A percentile compares a stretch with the other conserved stretches of the same genome.
These are phyloP conservation scores for Macroglossus sobrinus DNA, from an alignment of 2,113 vertebrate genomes.

Conservation along the genomic window DNA sequence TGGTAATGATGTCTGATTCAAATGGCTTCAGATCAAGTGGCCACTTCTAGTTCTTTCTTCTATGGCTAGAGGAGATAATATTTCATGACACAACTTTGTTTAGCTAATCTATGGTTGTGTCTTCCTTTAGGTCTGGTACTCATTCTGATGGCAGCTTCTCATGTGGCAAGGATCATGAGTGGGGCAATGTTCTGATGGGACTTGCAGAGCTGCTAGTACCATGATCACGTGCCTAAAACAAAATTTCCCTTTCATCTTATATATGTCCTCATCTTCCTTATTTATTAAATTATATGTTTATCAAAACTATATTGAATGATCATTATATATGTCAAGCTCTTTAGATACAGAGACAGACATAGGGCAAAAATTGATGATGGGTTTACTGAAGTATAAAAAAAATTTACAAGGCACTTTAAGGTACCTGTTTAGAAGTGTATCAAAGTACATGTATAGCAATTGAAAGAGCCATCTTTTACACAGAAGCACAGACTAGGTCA, in stretches of 20 bases:
- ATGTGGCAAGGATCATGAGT: background rate
- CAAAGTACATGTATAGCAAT: background rate
- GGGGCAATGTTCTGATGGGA: background rate
- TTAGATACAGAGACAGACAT: background rate
- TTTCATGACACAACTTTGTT: background rate
- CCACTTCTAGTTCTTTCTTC: background rate
- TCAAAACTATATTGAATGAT: background rate
- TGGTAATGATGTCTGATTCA: background rate
- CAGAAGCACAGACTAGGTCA: background rate
- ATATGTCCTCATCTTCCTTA: background rate
- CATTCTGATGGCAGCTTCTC: background rate
- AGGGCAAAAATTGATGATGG: background rate
- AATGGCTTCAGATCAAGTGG: background rate
- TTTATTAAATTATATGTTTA: background rate
- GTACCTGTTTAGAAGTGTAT: background rate
- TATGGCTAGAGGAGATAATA: background rate
- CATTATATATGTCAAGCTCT: background rate
- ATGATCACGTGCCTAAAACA: background rate
- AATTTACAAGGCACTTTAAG: background rate
- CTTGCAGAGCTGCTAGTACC: background rate
- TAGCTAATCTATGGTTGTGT: background rate
- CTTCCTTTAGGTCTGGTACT: background rate
- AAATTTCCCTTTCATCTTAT: background rate
- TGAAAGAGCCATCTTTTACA: background rate
- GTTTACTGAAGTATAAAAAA: background rate